Conservation (phyloP, 2,113 vertebrate genomes). For the Circaetus cinerascens region DNA sequence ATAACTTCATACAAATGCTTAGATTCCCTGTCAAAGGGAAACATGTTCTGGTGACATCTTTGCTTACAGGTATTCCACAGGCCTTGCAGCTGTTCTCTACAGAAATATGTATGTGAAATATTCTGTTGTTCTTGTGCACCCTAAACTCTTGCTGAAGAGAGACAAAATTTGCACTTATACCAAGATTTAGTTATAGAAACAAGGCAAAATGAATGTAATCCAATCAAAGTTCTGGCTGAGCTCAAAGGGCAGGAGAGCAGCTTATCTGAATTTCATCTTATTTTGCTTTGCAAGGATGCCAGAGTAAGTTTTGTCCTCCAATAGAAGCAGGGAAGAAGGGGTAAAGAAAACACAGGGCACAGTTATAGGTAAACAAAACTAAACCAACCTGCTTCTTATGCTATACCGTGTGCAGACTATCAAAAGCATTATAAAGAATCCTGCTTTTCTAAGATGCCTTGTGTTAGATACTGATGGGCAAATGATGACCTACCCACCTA, state of each 20-base stretch:
- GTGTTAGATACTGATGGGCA: neutral
- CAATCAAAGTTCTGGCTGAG: neutral
- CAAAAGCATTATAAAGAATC: neutral
- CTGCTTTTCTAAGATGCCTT: neutral
- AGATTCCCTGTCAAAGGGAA: neutral
- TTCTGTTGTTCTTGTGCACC: neutral
- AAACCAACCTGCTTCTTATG: conserved; percentile 24
- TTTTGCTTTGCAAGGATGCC: neutral
- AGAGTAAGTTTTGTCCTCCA: neutral
- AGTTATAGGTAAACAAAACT: conserved; percentile 27
- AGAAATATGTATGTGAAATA: neutral
- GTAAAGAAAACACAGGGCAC: neutral
- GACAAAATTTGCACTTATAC: neutral
- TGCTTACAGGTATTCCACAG: neutral
- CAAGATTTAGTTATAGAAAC: neutral
- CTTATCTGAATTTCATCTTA: conserved; percentile 17
- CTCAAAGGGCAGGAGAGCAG: neutral
- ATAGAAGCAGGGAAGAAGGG: neutral
- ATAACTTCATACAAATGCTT: neutral
- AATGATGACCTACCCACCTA: neutral
- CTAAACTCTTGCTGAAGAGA: neutral
- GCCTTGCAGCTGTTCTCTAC: neutral
- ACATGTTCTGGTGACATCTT: neutral
- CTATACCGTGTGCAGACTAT: neutral
- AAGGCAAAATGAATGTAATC: neutral